phyloP scores from a whole-genome alignment of 2,888 invertebrate species.

The Diachrysia chrysitis region DNA sequence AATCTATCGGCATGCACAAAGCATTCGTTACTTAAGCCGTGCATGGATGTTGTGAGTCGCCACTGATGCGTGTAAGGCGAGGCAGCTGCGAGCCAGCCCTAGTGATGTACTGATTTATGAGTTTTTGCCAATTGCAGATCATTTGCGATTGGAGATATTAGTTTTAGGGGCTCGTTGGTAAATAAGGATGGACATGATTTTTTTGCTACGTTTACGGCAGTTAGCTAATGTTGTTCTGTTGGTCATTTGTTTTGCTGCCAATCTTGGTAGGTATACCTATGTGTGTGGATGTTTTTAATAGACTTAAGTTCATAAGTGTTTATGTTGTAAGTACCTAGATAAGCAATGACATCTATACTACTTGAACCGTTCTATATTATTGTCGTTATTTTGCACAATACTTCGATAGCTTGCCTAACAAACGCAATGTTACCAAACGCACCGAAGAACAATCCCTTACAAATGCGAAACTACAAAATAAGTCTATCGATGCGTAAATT shows the following conservation, averaged over 20 bases:
- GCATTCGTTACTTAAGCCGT: constrained; percentile 81
- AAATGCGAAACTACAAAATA: constrained; percentile 84
- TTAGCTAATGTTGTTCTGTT: neutral
- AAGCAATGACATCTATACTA: constrained; percentile 23
- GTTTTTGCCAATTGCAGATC: constrained; percentile 58
- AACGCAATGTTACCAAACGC: constrained; percentile 83
- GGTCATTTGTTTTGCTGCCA: neutral
- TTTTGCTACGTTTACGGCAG: constrained; percentile 22
- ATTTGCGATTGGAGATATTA: constrained; percentile 46
- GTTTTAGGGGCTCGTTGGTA: constrained; percentile 44
- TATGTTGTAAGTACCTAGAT: constrained; percentile 16
- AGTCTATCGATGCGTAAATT: constrained; percentile 87
- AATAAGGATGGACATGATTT: constrained; percentile 34
- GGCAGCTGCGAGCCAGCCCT: constrained; percentile 77
- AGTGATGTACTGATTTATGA: constrained; percentile 62
- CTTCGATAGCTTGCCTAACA: constrained; percentile 61
- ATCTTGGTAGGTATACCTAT: neutral
- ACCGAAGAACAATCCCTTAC: constrained; percentile 82
- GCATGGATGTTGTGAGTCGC: constrained; percentile 79
- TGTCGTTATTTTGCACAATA: constrained; percentile 70
- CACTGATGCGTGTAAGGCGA: constrained; percentile 85
- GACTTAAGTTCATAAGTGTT: constrained; percentile 11
- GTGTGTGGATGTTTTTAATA: neutral
- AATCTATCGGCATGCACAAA: constrained; percentile 87
- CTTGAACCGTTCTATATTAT: constrained; percentile 41